These are phyloP conservation scores for Diploscapter pachys DNA, from an alignment of 1,140 invertebrate genomes.

Conservation along the genomic window DNA sequence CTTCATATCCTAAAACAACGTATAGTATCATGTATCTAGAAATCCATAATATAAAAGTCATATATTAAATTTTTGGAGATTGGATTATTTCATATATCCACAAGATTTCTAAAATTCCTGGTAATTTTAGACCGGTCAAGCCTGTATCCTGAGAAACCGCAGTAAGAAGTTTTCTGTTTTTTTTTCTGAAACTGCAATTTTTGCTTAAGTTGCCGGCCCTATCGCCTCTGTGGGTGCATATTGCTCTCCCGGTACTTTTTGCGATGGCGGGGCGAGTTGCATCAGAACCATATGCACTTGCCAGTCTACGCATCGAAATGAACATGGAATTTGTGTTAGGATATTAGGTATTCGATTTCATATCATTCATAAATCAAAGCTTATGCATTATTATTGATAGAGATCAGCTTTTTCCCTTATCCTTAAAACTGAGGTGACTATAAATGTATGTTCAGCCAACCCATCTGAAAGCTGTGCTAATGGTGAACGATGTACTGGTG, in stretches of 20 bases:
- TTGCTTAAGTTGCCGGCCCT: constrained; percentile 14
- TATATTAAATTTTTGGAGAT: too few species aligned
- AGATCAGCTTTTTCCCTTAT: too few species aligned
- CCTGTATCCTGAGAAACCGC: constrained; percentile 10
- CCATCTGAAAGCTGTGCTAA: not conserved
- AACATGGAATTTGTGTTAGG: not conserved
- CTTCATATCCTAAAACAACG: not conserved
- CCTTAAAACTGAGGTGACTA: not conserved
- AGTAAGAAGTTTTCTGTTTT: not conserved
- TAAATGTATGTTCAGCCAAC: not conserved
- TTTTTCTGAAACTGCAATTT: not conserved
- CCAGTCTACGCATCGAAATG: constrained; percentile 1
- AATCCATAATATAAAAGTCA: too few species aligned
- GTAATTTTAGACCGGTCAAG: too few species aligned
- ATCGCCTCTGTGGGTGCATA: constrained; percentile 18
- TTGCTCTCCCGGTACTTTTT: constrained; percentile 22
- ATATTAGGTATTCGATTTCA: not conserved
- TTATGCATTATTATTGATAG: too few species aligned
- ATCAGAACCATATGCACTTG: constrained; percentile 24
- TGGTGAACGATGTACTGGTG: constrained; percentile 7
- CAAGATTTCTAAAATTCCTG: too few species aligned
- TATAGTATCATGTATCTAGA: too few species aligned
- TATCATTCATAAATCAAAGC: too few species aligned
- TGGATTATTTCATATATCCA: too few species aligned
- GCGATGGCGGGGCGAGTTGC: constrained; percentile 32